phyloP scores from a whole-genome alignment of 2,888 invertebrate genomes.

The Calephelis perditalis region DNA sequence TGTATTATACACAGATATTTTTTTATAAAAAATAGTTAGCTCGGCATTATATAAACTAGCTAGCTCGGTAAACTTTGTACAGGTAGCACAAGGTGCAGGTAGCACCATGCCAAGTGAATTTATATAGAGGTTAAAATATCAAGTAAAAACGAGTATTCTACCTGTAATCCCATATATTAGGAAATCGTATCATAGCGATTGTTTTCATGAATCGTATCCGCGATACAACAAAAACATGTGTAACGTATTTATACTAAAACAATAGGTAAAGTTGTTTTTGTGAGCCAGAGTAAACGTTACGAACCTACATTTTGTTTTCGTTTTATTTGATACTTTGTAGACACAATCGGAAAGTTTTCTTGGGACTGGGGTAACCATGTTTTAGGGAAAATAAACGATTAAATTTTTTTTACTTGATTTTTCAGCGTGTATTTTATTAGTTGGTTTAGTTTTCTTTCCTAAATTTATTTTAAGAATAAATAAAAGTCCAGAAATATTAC shows the following conservation, averaged over 20 bases:
- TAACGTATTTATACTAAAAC: neutral
- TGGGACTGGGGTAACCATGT: neutral
- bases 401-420: too few relatives aligned
- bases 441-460: too few relatives aligned
- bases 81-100: too few relatives aligned
- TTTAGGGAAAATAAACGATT: neutral
- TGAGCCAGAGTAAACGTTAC: neutral
- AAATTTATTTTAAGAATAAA: too few relatives aligned
- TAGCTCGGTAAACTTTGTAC: too few relatives aligned
- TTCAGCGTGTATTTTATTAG: too few relatives aligned
- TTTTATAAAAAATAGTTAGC: neutral
- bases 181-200: neutral
- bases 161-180: too few relatives aligned
- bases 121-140: too few relatives aligned
- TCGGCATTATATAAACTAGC: too few relatives aligned
- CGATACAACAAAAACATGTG: neutral
- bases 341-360: neutral
- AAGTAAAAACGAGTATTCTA: too few relatives aligned
- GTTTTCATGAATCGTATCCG: neutral
- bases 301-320: slow-evolving; percentile 2
- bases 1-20: neutral
- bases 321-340: neutral
- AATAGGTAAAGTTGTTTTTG: neutral
- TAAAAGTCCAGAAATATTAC: too few relatives aligned
- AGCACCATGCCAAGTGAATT: too few relatives aligned